Conservation (phyloP, 2,113 vertebrate species). For the Rafetus swinhoei region DNA sequence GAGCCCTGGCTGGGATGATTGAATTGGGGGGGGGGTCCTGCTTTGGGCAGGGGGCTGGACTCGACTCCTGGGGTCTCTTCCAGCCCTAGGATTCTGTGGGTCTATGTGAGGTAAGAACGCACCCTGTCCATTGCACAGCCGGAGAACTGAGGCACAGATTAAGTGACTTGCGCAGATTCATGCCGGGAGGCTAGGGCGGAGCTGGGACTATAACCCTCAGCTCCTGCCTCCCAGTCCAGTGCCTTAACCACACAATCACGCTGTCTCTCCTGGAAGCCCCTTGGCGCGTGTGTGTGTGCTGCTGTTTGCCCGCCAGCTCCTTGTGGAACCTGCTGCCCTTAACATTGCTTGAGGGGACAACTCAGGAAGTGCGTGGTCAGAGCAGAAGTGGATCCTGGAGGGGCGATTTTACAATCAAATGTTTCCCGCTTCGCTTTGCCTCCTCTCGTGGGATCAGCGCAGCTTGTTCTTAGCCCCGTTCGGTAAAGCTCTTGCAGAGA, state of each 20-base stretch:
- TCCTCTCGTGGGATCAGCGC: neutral
- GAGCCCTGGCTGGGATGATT: too few relatives aligned
- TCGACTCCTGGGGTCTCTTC: too few relatives aligned
- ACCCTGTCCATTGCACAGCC: neutral
- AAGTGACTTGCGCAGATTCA: slow-evolving; percentile 14
- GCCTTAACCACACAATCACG: neutral
- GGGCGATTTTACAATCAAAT: neutral
- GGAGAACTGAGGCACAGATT: neutral
- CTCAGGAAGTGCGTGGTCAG: neutral
- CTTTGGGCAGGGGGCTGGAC: too few relatives aligned
- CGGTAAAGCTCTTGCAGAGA: neutral
- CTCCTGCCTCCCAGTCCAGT: fast-evolving
- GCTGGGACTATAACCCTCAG: neutral
- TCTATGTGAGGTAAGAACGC: neutral
- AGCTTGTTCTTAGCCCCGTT: slow-evolving; percentile 36
- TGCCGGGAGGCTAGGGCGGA: neutral
- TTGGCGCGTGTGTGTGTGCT: neutral
- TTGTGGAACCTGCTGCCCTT: neutral
- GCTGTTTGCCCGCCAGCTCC: neutral
- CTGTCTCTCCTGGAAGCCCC: neutral
- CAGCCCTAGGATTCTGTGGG: too few relatives aligned
- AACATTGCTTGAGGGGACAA: neutral
- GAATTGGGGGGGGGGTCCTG: too few relatives aligned
- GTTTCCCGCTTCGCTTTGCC: neutral
- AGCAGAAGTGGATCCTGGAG: neutral